Conservation (phyloP, 2,113 vertebrate species). For the Hemibagrus wyckioides region DNA sequence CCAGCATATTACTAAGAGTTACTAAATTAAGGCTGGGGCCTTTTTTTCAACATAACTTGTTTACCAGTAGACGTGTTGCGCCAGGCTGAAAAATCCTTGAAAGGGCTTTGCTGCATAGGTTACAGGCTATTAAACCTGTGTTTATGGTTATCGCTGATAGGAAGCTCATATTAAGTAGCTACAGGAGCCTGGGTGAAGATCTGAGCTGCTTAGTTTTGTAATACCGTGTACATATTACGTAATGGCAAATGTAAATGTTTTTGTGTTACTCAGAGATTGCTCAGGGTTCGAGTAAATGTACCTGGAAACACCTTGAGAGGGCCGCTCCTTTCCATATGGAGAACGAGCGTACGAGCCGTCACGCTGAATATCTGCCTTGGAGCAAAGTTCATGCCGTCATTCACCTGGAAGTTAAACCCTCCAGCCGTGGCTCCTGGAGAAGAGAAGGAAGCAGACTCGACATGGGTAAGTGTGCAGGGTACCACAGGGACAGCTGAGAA, state of each 20-base stretch:
- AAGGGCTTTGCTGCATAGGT: constrained; percentile 19
- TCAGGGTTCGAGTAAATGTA: constrained; percentile 57
- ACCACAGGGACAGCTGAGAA: not conserved
- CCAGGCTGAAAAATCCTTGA: constrained; percentile 3
- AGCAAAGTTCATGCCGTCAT: constrained; percentile 87
- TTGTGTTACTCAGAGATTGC: not conserved
- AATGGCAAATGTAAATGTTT: not conserved
- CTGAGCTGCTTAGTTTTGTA: not conserved
- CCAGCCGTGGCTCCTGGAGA: constrained; percentile 83
- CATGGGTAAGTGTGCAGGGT: not conserved
- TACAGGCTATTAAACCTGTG: not conserved
- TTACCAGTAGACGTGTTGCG: not conserved
- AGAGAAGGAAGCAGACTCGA: constrained; percentile 12
- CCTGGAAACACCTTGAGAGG: constrained; percentile 85
- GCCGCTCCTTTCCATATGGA: constrained; percentile 80
- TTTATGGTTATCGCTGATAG: not conserved
- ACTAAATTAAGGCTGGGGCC: constrained; percentile 34
- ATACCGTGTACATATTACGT: not conserved
- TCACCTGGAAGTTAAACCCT: constrained; percentile 90
- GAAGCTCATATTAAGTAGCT: not conserved
- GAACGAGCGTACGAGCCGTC: constrained; percentile 75
- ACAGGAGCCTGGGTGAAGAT: not conserved
- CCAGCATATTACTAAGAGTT: constrained; percentile 38
- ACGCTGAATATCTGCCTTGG: constrained; percentile 87
- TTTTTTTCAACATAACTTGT: constrained; percentile 47